Conservation (phyloP, 2,888 invertebrate genomes). For the Eustalomyia histrio region DNA sequence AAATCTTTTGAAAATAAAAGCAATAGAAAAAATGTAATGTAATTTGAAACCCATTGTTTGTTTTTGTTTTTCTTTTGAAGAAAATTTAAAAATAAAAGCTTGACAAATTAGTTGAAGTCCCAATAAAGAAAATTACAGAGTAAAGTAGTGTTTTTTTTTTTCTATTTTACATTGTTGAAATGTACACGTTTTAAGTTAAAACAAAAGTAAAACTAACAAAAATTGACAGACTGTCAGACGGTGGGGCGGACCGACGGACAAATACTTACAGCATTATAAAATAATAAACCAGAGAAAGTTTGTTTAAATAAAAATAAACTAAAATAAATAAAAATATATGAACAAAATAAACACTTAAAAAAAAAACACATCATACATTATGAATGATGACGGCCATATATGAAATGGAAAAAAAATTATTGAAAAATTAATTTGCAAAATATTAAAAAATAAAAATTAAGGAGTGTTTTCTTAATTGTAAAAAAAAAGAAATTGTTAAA, state of each 20-base stretch:
- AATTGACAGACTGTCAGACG: constrained; percentile 36
- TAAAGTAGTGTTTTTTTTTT: background rate
- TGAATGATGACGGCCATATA: constrained; percentile 1
- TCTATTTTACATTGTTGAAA: constrained; percentile 25
- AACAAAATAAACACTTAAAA: constrained; percentile 31
- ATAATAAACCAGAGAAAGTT: constrained; percentile 51
- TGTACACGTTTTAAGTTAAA: constrained; percentile 52
- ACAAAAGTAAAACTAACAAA: constrained; percentile 31
- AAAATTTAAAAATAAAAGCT: constrained; percentile 35
- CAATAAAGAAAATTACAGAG: constrained; percentile 50
- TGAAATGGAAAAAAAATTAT: constrained; percentile 5
- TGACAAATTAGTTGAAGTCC: constrained; percentile 54
- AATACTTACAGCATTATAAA: constrained; percentile 24
- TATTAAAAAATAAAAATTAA: background rate
- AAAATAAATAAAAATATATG: constrained; percentile 44
- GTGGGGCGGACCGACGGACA: constrained; percentile 10
- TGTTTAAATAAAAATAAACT: constrained; percentile 25
- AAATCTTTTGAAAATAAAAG: constrained; percentile 42
- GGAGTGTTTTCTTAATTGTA: background rate
- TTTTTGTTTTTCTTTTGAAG: too few relatives aligned
- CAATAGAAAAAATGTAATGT: constrained; percentile 33
- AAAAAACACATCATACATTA: constrained; percentile 17
- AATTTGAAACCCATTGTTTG: constrained; percentile 56
- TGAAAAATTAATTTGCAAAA: constrained; percentile 4
- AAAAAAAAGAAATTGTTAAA: background rate